Evolutionary conservation across 2,888 invertebrate species (phyloP).

Genomic region (Cerceris rybyensis): DNA sequence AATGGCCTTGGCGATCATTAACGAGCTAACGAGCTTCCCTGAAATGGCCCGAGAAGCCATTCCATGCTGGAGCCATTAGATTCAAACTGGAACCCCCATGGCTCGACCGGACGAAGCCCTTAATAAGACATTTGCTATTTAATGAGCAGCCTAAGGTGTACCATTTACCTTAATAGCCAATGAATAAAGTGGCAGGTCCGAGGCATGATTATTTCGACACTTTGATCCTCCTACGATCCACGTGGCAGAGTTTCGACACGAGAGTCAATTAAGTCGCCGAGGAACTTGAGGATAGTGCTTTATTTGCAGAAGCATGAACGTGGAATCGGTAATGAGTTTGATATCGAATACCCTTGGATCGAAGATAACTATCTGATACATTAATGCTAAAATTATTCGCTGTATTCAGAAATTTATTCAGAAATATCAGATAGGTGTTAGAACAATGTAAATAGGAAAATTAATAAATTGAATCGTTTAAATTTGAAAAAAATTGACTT

Average conservation of each 20-base stretch:
- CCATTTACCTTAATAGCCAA: conserved; percentile 44
- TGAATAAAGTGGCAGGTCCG: conserved; percentile 31
- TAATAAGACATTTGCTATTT: conserved; percentile 58
- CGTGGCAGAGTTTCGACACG: neutral
- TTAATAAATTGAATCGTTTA: too few relatives aligned
- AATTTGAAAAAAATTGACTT: too few relatives aligned
- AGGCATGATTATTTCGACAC: conserved; percentile 11
- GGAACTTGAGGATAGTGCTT: too few relatives aligned
- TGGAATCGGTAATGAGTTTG: too few relatives aligned
- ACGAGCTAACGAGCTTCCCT: conserved; percentile 62
- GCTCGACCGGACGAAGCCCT: conserved; percentile 23
- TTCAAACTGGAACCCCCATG: conserved; percentile 37
- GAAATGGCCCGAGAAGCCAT: conserved; percentile 53
- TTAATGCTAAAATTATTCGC: too few relatives aligned
- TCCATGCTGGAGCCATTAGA: conserved; percentile 51
- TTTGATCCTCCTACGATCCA: neutral
- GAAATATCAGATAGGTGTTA: too few relatives aligned
- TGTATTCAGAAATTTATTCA: too few relatives aligned
- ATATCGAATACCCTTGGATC: too few relatives aligned
- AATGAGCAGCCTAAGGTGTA: conserved; percentile 45
- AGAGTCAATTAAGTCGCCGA: too few relatives aligned
- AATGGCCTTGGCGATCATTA: conserved; percentile 59
- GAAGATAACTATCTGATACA: too few relatives aligned
- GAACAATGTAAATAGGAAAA: too few relatives aligned
- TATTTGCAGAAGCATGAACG: too few relatives aligned